Evolutionary conservation across 2,888 invertebrate genomes (phyloP).

Genomic region (Plebejus anna): DNA sequence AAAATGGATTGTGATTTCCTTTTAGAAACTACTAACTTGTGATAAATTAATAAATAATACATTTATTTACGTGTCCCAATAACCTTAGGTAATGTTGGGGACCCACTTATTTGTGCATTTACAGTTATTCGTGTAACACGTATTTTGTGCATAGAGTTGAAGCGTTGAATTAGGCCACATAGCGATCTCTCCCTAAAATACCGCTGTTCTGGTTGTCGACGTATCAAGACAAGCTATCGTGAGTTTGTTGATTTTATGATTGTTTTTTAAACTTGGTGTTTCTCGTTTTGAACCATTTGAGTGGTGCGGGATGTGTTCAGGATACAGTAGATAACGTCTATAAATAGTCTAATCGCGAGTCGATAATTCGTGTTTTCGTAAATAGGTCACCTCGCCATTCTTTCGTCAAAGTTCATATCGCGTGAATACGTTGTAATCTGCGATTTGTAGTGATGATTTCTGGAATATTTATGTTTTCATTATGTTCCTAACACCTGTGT

Average conservation of each 20-base stretch:
- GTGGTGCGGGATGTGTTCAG: constrained; percentile 44
- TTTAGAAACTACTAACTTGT: constrained; percentile 43
- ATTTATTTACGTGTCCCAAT: constrained; percentile 43
- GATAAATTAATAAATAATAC: constrained; percentile 43
- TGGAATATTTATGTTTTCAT: constrained; percentile 32
- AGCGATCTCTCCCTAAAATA: constrained; percentile 82
- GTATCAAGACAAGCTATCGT: constrained; percentile 69
- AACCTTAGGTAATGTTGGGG: constrained; percentile 45
- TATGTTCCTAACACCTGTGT: constrained; percentile 44
- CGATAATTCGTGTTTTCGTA: constrained; percentile 77
- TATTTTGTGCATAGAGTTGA: constrained; percentile 79
- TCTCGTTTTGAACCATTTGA: constrained; percentile 37
- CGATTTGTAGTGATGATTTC: constrained; percentile 40
- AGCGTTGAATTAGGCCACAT: constrained; percentile 81
- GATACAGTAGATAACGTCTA: constrained; percentile 55
- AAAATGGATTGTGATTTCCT: constrained; percentile 69
- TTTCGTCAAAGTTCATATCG: constrained; percentile 60
- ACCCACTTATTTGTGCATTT: constrained; percentile 71
- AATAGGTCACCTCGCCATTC: constrained; percentile 80
- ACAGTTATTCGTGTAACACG: constrained; percentile 80
- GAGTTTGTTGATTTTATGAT: constrained; percentile 58
- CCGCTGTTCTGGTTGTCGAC: constrained; percentile 80
- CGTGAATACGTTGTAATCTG: constrained; percentile 51
- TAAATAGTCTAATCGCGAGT: constrained; percentile 63
- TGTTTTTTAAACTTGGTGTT: constrained; percentile 43